Evolutionary conservation across 64 coral and sea anemone species (phyloP).

Genomic region (Montipora cactus): DNA sequence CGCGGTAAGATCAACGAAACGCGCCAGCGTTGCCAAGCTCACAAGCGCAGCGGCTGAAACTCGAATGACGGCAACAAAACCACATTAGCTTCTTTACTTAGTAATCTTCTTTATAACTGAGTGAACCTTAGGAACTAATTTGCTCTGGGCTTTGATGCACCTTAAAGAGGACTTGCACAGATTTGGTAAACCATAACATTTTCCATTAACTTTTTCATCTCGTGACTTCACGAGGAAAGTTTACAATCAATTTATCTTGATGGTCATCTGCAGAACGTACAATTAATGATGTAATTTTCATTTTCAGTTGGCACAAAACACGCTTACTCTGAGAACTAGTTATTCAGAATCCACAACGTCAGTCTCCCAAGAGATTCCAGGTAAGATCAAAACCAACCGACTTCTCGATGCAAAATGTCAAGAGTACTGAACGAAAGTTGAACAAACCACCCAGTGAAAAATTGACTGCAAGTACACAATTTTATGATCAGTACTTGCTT

Average conservation of each 20-base stretch:
- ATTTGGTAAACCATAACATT: not conserved
- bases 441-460: not conserved
- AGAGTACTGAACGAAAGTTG: not conserved
- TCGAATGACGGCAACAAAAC: not conserved
- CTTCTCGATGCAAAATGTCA: not conserved
- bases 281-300: constrained; percentile 43
- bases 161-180: no score
- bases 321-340: not conserved
- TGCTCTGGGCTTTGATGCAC: not conserved
- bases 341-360: not conserved
- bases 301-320: constrained; percentile 6
- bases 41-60: not conserved
- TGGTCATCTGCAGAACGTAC: constrained; percentile 29
- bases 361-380: not conserved
- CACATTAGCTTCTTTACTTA: not conserved
- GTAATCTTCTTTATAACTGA: not conserved
- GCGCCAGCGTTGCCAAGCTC: constrained; percentile 15
- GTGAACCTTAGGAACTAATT: not conserved
- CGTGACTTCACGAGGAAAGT: constrained; percentile 29
- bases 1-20: not conserved
- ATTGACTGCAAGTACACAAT: not conserved
- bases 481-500: constrained; percentile 22
- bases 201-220: not conserved
- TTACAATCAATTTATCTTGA: constrained; percentile 39
- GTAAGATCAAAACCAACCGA: not conserved